phyloP scores from a whole-genome alignment of 2,797 vertebrate genomes.

The Rhinoraja longicauda region DNA sequence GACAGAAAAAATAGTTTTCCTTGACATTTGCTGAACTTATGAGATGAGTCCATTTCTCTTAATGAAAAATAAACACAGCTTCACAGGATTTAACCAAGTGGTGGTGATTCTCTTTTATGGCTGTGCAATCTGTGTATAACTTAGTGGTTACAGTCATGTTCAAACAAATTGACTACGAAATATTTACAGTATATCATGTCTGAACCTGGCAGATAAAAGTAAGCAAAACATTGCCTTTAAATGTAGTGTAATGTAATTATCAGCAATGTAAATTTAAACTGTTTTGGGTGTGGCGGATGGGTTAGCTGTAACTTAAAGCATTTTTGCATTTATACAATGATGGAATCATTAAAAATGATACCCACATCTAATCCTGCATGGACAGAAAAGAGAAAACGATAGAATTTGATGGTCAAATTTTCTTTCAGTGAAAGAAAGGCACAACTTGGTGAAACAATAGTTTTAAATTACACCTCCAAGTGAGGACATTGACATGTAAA shows the following conservation, averaged over 20 bases:
- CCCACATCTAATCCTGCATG: neutral
- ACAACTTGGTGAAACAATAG: neutral
- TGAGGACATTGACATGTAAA: neutral
- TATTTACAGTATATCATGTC: neutral
- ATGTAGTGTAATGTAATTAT: neutral
- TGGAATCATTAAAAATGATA: neutral
- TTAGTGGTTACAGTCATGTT: neutral
- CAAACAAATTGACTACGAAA: neutral
- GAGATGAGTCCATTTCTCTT: neutral
- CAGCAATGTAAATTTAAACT: neutral
- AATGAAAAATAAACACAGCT: neutral
- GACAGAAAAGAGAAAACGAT: neutral
- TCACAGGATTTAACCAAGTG: neutral
- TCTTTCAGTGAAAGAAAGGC: neutral
- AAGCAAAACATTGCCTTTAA: neutral
- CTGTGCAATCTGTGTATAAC: neutral
- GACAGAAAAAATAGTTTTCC: neutral
- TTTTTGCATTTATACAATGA: neutral
- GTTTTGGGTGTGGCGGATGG: neutral
- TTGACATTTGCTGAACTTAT: neutral
- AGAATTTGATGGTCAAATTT: neutral
- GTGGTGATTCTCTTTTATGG: neutral
- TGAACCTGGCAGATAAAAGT: neutral
- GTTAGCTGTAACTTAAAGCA: neutral
- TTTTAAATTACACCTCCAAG: neutral